A percentile compares a stretch with the other conserved stretches of the same genome.
Evolutionary conservation across 2,113 vertebrate genomes (phyloP).

Genomic region (Gallinago paraguaiae): DNA sequence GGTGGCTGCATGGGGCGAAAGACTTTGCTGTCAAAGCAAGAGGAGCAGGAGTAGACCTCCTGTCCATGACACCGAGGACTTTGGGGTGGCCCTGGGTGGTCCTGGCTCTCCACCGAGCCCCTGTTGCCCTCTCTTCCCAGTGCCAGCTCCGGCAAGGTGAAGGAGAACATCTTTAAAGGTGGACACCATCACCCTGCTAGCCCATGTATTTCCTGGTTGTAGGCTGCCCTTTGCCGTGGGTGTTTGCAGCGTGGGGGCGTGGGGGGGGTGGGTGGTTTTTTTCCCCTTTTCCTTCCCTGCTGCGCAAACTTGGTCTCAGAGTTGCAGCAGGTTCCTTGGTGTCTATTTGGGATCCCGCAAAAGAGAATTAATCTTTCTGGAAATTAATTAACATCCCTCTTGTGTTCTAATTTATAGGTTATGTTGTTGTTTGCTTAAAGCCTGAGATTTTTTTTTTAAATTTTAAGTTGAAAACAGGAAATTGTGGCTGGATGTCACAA

Average conservation of each 20-base stretch:
- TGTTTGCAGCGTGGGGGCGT: neutral
- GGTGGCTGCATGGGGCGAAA: rapidly evolving
- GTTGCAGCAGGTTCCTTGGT: neutral
- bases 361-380: neutral
- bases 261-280: neutral
- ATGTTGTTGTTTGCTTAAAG: slow-evolving; percentile 16
- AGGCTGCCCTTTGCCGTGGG: neutral
- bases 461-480: slow-evolving; percentile 71
- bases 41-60: neutral
- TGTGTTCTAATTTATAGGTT: neutral
- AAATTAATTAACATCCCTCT: slow-evolving; percentile 1
- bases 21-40: neutral
- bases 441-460: neutral
- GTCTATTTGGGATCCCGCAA: neutral
- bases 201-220: neutral
- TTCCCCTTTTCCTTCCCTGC: neutral
- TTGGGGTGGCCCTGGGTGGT: neutral
- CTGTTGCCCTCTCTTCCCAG: neutral
- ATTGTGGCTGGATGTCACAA: slow-evolving; percentile 61
- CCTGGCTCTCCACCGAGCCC: neutral
- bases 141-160: neutral
- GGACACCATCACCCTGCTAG: neutral
- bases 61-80: neutral
- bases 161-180: rapidly evolving
- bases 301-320: neutral